Conservation (phyloP, 1,140 invertebrate species). For the Oncopodura yosiiana region DNA sequence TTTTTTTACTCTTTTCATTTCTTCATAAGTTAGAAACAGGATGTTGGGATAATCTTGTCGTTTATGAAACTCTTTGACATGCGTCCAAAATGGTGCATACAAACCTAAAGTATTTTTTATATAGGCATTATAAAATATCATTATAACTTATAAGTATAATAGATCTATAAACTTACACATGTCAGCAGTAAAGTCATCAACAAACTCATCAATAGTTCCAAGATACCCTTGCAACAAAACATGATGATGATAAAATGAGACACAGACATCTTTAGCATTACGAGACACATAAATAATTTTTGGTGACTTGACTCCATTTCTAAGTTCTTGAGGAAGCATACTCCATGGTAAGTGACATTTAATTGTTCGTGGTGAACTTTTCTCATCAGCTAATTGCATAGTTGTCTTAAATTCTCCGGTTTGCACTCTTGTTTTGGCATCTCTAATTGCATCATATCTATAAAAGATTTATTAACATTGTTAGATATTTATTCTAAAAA, state of each 20-base stretch:
- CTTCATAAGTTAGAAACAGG: slow-evolving; percentile 32
- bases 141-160: too few relatives aligned
- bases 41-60: slow-evolving; percentile 30
- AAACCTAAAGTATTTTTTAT: slow-evolving; percentile 12
- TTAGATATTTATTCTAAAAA: too few relatives aligned
- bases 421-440: too few relatives aligned
- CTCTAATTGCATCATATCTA: too few relatives aligned
- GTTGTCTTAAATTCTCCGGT: too few relatives aligned
- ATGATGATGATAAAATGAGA: slow-evolving; percentile 83
- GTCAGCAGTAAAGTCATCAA: slow-evolving; percentile 28
- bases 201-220: slow-evolving; percentile 50
- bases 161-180: slow-evolving; percentile 10
- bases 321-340: slow-evolving; percentile 53
- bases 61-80: slow-evolving; percentile 26
- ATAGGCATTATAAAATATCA: too few relatives aligned
- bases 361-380: slow-evolving; percentile 48
- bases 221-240: slow-evolving; percentile 53
- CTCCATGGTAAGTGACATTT: slow-evolving; percentile 70
- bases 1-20: slow-evolving; percentile 34
- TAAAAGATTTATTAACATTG: too few relatives aligned
- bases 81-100: slow-evolving; percentile 30
- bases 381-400: slow-evolving; percentile 26
- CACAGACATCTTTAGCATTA: slow-evolving; percentile 87
- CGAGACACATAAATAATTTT: slow-evolving; percentile 73
- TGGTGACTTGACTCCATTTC: slow-evolving; percentile 41